Percentiles rank a stretch among this genome's conserved stretches.
Evolutionary conservation across 2,888 invertebrate genomes (phyloP).

Genomic region (Choreutis nemorana): DNA sequence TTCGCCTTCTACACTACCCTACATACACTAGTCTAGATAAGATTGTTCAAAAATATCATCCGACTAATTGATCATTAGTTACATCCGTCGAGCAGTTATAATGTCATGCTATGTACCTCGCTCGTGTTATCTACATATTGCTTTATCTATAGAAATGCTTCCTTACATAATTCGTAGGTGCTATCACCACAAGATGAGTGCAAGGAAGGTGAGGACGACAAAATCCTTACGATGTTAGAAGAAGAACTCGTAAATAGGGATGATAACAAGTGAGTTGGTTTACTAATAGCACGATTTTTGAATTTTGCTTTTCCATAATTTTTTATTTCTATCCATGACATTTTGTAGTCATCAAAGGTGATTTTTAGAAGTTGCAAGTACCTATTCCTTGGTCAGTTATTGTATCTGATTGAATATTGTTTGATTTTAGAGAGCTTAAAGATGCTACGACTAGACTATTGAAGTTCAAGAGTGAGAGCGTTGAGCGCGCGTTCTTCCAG

Average conservation of each 20-base stretch:
- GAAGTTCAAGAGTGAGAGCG: slow-evolving; percentile 38
- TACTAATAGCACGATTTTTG: too few species aligned
- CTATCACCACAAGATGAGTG: slow-evolving; percentile 54
- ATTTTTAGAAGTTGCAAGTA: slow-evolving; percentile 3
- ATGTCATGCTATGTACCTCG: background rate
- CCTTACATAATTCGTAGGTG: slow-evolving; percentile 52
- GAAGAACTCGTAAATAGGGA: slow-evolving; percentile 87
- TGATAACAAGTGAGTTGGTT: slow-evolving; percentile 74
- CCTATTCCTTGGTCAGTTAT: slow-evolving; percentile 8
- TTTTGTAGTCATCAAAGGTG: slow-evolving; percentile 6
- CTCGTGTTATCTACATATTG: slow-evolving; percentile 36
- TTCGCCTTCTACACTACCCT: slow-evolving; percentile 22
- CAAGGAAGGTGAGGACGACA: slow-evolving; percentile 75
- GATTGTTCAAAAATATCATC: too few species aligned
- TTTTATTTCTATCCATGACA: too few species aligned
- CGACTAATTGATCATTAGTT: too few species aligned
- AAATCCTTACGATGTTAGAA: slow-evolving; percentile 74
- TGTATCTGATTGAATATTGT: slow-evolving; percentile 8
- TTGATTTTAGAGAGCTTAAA: slow-evolving; percentile 49
- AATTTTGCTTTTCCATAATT: too few species aligned
- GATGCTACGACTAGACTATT: slow-evolving; percentile 47
- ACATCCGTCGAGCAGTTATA: background rate
- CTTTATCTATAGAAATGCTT: slow-evolving; percentile 49
- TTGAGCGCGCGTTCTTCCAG: slow-evolving; percentile 35
- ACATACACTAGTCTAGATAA: slow-evolving; percentile 1